Evolutionary conservation across 2,888 invertebrate species (phyloP).

Genomic region (Tiphia femorata): DNA sequence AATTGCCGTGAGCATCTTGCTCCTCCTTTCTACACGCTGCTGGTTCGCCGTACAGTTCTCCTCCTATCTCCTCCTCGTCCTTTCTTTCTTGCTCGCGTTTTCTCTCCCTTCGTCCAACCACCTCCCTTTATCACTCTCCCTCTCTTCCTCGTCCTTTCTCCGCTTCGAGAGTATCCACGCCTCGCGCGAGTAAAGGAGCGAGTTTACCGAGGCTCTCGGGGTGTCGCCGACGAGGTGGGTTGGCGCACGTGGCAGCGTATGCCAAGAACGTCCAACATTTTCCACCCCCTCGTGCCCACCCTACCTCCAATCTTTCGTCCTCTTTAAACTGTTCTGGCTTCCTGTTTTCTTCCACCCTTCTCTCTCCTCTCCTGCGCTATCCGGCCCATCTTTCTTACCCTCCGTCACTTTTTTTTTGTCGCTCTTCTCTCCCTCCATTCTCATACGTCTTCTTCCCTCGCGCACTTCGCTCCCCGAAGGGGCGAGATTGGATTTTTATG

Average conservation of each 20-base stretch:
- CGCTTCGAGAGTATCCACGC: neutral
- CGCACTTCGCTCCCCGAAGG: constrained; percentile 27
- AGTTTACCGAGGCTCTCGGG: too few species aligned
- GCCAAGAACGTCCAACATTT: constrained; percentile 28
- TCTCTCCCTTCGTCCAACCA: neutral
- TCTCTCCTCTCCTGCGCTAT: constrained; percentile 10
- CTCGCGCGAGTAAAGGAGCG: too few species aligned
- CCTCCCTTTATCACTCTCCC: neutral
- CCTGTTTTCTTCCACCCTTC: constrained; percentile 2
- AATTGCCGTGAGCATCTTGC: constrained; percentile 34
- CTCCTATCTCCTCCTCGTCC: constrained; percentile 1
- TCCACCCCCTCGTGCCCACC: constrained; percentile 16
- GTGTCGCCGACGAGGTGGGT: constrained; percentile 3
- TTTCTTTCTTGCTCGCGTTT: constrained; percentile 2
- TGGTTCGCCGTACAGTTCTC: neutral
- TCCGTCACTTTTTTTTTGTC: constrained; percentile 15
- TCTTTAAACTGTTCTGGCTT: constrained; percentile 6
- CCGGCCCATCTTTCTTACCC: neutral
- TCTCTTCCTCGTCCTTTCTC: neutral
- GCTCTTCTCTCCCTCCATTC: constrained; percentile 13
- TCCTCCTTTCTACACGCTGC: neutral
- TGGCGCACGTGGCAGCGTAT: constrained; percentile 28
- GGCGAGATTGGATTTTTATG: constrained; percentile 57
- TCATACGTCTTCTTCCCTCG: constrained; percentile 10
- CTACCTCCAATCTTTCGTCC: constrained; percentile 12